Evolutionary conservation across 2,797 vertebrate genomes (phyloP).

Genomic region (Enoplosus armatus): DNA sequence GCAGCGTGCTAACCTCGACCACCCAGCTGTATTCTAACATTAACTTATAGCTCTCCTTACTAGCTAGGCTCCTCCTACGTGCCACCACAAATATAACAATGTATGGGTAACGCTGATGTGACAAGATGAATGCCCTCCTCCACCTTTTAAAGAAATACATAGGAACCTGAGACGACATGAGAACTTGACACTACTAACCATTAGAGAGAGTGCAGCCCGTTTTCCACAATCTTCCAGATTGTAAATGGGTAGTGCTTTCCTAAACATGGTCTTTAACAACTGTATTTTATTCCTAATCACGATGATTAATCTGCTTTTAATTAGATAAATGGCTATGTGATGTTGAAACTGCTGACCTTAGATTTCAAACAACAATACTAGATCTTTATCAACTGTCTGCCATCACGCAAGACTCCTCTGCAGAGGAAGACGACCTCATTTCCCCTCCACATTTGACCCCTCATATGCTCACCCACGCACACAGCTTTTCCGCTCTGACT

Average conservation of each 20-base stretch:
- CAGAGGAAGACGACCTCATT: constrained; percentile 26
- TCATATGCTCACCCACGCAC: constrained; percentile 11
- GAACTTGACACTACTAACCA: neutral
- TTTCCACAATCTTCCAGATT: neutral
- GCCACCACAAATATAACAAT: no score
- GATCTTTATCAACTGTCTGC: constrained; percentile 4
- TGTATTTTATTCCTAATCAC: neutral
- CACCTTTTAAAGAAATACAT: constrained; percentile 9
- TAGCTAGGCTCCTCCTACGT: no score
- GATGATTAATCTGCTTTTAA: constrained; percentile 10
- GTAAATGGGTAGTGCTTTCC: neutral
- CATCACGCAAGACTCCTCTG: neutral
- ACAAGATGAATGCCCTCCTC: constrained; percentile 19
- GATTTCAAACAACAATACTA: neutral
- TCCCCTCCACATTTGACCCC: constrained; percentile 42
- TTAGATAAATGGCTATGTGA: neutral
- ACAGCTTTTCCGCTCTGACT: constrained; percentile 22
- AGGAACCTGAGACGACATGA: neutral
- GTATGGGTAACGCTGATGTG: no score
- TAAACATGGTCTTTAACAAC: neutral
- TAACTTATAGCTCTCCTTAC: no score
- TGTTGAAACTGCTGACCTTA: constrained; percentile 16
- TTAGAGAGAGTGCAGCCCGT: neutral
- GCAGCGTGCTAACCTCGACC: no score
- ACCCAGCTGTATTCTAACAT: no score